Evolutionary conservation across 2,888 invertebrate genomes (phyloP), one percentile per base, ranked within the genome.

Genomic region (Argyresthia albistria): DNA sequence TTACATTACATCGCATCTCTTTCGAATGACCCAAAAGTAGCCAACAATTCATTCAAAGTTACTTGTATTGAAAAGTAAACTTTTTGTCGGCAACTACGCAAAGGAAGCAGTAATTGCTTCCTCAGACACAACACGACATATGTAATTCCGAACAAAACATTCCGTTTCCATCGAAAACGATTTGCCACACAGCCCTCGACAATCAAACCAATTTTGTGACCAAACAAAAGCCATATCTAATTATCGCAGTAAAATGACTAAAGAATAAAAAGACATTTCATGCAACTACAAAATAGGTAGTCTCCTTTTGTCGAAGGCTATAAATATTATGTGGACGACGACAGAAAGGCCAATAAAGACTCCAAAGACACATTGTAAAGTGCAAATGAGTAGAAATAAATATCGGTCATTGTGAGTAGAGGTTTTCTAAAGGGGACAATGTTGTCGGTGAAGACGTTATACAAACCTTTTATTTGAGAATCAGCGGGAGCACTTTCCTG

Each of bases 401-500:
- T 73, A 69, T 71, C 67, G 67, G 69, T 65, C 64, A 67, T 66
- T 68, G 62, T 62, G 54, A 59, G 60, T 54, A 43, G 14, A 43
- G 14, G 62, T 76, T 72, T 76, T 25, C 15, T 50, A 43, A 42
- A 16, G 42, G 37, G 47, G 48, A 48, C 48, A 48, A 36, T 37
- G 48, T 48, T 36, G 48, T 67, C 73, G 66, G 66, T 75, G 68
- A 79, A 80, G 80, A 79, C 75, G 69, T 76, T 73, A 73, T 64
- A 59, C 55, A 52, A 54, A 50, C 56, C 61, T 64, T 71, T 67
- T 48, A 37, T 67, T 69, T 69, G 62, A 58, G 59, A 60, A 73
- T 52, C 84, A 76, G 79, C 83, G 66, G 77, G 84, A 25, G 69
- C 62, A 74, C 68, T 78, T 80, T 75, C 83, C 68, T 72, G 58